A percentile compares a stretch with the other conserved stretches of the same genome.
phyloP scores from a whole-genome alignment of 92 coral and sea anemone species.

The Palythoa caribaeorum region DNA sequence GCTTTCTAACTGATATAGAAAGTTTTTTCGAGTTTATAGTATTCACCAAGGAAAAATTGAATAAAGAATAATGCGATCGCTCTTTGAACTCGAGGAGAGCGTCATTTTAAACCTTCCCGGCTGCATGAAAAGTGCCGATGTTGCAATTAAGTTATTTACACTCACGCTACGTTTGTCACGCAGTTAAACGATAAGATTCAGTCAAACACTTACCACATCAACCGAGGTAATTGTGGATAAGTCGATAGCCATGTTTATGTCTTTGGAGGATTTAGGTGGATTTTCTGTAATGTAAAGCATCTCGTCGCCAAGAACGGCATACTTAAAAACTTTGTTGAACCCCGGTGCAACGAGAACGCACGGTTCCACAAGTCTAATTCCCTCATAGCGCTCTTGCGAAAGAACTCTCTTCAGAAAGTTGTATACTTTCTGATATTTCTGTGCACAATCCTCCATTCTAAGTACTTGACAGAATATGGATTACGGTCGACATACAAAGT shows the following conservation, averaged over 20 bases:
- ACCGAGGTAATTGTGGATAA: conserved; percentile 83
- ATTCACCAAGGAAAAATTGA: background rate
- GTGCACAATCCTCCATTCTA: conserved; percentile 76
- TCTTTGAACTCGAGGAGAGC: background rate
- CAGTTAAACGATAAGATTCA: background rate
- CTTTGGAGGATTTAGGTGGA: conserved; percentile 89
- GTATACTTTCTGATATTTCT: conserved; percentile 95
- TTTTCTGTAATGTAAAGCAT: conserved; percentile 93
- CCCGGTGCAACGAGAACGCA: conserved; percentile 90
- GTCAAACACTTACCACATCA: conserved; percentile 78
- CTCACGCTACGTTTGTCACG: conserved; percentile 41
- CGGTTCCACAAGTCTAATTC: conserved; percentile 93
- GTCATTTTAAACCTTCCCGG: background rate
- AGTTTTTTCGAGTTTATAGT: background rate
- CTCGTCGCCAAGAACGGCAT: conserved; percentile 91
- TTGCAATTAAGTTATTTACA: conserved; percentile 30
- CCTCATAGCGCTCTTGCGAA: conserved; percentile 84
- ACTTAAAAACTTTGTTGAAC: conserved; percentile 90
- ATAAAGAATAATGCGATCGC: background rate
- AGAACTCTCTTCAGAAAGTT: conserved; percentile 90
- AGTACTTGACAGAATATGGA: background rate
- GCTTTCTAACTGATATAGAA: background rate
- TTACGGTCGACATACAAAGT: background rate
- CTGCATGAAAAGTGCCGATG: background rate
- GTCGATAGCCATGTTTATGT: conserved; percentile 80